Conservation (phyloP, 2,888 invertebrate species). For the Melanargia galathea region DNA sequence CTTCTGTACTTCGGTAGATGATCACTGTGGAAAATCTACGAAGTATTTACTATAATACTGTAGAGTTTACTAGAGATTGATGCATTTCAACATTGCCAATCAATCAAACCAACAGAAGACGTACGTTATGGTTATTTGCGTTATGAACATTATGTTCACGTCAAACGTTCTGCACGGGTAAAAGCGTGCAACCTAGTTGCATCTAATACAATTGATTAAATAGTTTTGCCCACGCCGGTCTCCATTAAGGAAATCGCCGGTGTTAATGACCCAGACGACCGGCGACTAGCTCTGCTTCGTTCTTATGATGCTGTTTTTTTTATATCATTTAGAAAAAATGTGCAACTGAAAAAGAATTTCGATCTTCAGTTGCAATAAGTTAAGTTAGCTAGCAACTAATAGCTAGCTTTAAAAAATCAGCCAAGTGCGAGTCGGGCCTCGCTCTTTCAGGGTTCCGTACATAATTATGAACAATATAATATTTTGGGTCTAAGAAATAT, state of each 20-base stretch:
- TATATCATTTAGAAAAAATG: no score
- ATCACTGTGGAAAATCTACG: no score
- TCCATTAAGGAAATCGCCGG: constrained; percentile 1
- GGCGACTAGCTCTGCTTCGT: neutral
- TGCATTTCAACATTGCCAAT: neutral
- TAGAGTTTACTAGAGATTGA: neutral
- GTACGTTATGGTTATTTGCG: constrained; percentile 15
- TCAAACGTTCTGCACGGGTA: constrained; percentile 29
- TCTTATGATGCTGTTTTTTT: neutral
- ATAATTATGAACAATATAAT: no score
- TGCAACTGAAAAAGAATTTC: no score
- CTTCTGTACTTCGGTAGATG: no score
- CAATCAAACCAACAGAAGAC: neutral
- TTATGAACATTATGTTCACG: constrained; percentile 31
- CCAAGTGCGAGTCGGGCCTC: no score
- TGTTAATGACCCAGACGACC: constrained; percentile 19
- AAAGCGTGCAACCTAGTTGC: constrained; percentile 30
- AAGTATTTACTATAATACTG: neutral
- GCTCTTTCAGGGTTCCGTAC: no score
- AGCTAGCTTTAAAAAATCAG: no score
- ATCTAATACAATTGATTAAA: constrained; percentile 23
- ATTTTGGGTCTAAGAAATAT: no score
- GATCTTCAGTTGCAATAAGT: no score
- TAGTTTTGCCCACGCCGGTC: constrained; percentile 11
- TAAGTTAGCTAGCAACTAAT: no score